Conservation (phyloP, 2,113 vertebrate genomes). For the Orientallactaga bullata region DNA sequence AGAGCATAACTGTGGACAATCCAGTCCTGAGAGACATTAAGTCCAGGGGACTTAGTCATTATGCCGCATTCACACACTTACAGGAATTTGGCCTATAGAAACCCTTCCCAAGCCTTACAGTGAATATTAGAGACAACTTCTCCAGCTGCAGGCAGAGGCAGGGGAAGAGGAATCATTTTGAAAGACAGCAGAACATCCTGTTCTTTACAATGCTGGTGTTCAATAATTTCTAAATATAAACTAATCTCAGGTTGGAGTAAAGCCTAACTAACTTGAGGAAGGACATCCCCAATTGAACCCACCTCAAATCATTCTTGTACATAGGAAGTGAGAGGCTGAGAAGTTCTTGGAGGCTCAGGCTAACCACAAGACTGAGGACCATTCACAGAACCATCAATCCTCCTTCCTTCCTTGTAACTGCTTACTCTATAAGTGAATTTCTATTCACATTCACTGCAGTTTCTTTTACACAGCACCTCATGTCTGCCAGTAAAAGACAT, state of each 20-base stretch:
- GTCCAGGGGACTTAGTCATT: not conserved
- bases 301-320: not conserved
- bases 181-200: not conserved
- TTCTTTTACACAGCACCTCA: not conserved
- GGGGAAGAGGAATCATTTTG: not conserved
- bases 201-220: not conserved
- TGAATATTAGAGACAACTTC: not conserved
- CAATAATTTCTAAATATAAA: not conserved
- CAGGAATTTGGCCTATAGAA: not conserved
- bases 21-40: not conserved
- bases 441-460: not conserved
- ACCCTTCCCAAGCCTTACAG: not conserved
- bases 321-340: not conserved
- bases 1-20: not conserved
- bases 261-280: not conserved
- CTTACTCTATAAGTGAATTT: too few relatives aligned
- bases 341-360: not conserved
- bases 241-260: not conserved
- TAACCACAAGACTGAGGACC: not conserved
- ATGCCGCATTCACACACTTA: not conserved
- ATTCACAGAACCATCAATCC: not conserved
- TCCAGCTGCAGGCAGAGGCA: not conserved
- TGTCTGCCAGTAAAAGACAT: too few relatives aligned
- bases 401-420: not conserved
- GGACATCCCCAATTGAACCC: not conserved